Evolutionary conservation across 1,140 invertebrate species (phyloP), one percentile per base, ranked within the genome.

Genomic region (Geopemphigus sp.): DNA sequence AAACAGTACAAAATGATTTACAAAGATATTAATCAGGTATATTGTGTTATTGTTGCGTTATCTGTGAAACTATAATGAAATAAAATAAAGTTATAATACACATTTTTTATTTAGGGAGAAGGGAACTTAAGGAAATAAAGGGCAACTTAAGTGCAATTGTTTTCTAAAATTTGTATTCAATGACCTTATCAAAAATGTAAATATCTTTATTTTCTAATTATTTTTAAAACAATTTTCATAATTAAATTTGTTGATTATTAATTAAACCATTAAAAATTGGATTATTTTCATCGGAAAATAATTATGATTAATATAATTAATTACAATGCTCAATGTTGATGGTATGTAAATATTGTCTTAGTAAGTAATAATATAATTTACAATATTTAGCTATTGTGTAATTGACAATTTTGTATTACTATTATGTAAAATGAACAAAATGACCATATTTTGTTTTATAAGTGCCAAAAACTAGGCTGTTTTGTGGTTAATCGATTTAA

Each of bases 401-500:
- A 78, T 78, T 59, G 57, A 78, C 61, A 14, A 47, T 63, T 68
- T 22, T 66, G 63, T 66, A 54, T 32, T 57, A 56, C n/a, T 74
- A 59, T 74, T 24, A 61, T 61, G 12, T 63, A 29, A 63, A 47
- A 78, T 78, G 32, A 78, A 78, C 74, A 78, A 78, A 78, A 78
- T 63, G 5, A 78, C 56, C 74, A 78, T 47, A 61, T 78, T 78
- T 78, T 63, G 56, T 78, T 78, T 78, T 78, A 1, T 57, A 78
- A 63, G 74, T 78, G 74, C 74, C 74, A 78, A 78, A 78, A 78
- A 78, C 12, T 78, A 78, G 54, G 24, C 24, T 57, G 59, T 76
- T 57, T 57, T 76, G 53, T 24, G 56, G 72, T 78, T 78, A 50
- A 63, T 78, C 50, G 26, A 50, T 63, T 29, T 78, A 19, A 29